A percentile compares a stretch with the other conserved stretches of the same genome.
Conservation (phyloP, 2,113 vertebrate species). For the Actinemys pallida region DNA sequence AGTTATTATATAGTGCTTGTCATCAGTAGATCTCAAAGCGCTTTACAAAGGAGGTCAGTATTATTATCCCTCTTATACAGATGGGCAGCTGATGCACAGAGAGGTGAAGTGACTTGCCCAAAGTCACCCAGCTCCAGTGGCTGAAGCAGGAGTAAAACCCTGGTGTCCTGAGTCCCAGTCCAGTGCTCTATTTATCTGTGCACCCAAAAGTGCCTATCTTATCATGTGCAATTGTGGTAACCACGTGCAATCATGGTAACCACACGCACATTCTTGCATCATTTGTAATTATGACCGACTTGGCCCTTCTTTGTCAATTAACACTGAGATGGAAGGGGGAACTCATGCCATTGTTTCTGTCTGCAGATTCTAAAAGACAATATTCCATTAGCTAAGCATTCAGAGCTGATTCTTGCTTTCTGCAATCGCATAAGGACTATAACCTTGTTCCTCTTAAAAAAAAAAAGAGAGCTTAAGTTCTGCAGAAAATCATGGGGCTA, state of each 20-base stretch:
- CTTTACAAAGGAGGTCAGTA: too few relatives aligned
- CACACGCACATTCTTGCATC: not conserved
- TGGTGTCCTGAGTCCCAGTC: too few relatives aligned
- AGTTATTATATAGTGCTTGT: too few relatives aligned
- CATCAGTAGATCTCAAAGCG: too few relatives aligned
- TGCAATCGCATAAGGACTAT: not conserved
- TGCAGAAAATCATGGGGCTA: not conserved
- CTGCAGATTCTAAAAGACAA: not conserved
- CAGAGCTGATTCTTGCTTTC: not conserved
- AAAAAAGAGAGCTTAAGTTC: not conserved
- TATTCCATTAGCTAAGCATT: not conserved
- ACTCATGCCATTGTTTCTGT: conserved; percentile 16
- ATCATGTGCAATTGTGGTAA: not conserved
- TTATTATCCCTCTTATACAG: too few relatives aligned
- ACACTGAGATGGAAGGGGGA: conserved; percentile 37
- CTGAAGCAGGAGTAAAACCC: too few relatives aligned
- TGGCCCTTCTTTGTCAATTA: conserved; percentile 51
- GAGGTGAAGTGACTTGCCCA: too few relatives aligned
- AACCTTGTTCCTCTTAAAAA: not conserved
- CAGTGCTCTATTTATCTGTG: conserved; percentile 25
- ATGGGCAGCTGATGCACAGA: too few relatives aligned
- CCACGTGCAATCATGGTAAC: not conserved
- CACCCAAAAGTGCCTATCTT: conserved; percentile 37
- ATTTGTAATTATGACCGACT: not conserved
- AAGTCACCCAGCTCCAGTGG: too few relatives aligned